These are phyloP conservation scores for Burhinus oedicnemus DNA, from an alignment of 2,113 vertebrate species.

Conservation along the genomic window DNA sequence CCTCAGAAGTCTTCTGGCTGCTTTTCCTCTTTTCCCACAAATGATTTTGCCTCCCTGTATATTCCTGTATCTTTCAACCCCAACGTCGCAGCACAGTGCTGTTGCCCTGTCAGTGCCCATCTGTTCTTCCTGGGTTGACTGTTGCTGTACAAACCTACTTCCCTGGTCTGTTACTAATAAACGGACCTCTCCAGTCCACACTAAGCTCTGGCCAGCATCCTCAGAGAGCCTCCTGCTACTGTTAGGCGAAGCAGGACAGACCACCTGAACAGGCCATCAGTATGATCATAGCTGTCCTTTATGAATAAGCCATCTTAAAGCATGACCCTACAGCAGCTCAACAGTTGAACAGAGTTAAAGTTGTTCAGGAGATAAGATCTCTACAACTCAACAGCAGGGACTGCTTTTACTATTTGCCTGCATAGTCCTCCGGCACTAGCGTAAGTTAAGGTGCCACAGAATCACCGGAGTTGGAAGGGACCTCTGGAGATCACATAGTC, in stretches of 20 bases:
- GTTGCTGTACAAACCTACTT: not conserved
- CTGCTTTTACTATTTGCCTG: not conserved
- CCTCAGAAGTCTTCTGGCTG: not conserved
- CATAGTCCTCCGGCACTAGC: not conserved
- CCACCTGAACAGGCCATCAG: not conserved
- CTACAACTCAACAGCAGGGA: not conserved
- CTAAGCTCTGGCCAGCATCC: not conserved
- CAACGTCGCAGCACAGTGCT: not conserved
- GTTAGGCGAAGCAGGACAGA: not conserved
- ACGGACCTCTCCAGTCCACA: not conserved
- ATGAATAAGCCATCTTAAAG: not conserved
- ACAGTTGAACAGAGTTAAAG: not conserved
- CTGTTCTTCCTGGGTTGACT: not conserved
- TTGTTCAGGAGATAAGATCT: not conserved
- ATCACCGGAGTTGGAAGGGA: too few species aligned
- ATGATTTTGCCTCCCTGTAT: not conserved
- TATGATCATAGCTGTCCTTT: not conserved
- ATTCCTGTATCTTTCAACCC: not conserved
- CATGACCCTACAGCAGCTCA: not conserved
- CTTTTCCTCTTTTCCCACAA: not conserved
- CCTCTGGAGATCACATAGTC: too few species aligned
- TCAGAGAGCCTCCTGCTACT: not conserved
- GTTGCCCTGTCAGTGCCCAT: not conserved
- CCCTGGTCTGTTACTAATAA: not conserved
- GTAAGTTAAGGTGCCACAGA: not conserved